phyloP scores from a whole-genome alignment of 2,888 invertebrate genomes.

The Halocaridina rubra region DNA sequence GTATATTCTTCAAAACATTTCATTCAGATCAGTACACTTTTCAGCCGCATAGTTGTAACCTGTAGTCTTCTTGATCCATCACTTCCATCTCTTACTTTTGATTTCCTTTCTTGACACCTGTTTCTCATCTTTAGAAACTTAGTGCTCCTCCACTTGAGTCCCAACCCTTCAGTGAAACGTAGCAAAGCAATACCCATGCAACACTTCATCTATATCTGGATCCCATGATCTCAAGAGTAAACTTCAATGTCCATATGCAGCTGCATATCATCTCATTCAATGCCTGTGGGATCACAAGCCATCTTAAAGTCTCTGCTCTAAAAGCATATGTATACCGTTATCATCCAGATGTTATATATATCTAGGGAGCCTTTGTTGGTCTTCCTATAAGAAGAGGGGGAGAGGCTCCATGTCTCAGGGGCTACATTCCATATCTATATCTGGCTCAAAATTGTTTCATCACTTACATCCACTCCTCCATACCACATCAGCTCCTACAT shows the following conservation, averaged over 20 bases:
- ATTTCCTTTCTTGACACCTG: background rate
- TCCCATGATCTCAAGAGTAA: background rate
- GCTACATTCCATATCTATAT: background rate
- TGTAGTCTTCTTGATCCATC: background rate
- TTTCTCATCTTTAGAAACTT: background rate
- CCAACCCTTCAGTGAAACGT: background rate
- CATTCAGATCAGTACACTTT: background rate
- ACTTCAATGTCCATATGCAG: background rate
- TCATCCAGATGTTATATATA: background rate
- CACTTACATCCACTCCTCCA: slow-evolving; percentile 5
- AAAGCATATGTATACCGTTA: background rate
- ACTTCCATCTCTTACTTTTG: background rate
- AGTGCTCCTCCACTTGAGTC: background rate
- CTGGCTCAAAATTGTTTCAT: background rate
- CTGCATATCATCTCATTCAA: slow-evolving; percentile 11
- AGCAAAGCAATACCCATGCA: background rate
- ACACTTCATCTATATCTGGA: background rate
- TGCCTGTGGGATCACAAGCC: background rate
- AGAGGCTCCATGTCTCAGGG: background rate
- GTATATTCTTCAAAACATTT: background rate
- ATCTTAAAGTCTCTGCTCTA: background rate
- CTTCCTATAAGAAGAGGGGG: background rate
- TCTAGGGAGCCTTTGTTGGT: background rate
- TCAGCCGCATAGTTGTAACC: background rate
- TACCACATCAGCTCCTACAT: background rate